Base-by-base conservation (phyloP, 2,797 vertebrate genomes). In the Leptodactylus fallax region DNA sequence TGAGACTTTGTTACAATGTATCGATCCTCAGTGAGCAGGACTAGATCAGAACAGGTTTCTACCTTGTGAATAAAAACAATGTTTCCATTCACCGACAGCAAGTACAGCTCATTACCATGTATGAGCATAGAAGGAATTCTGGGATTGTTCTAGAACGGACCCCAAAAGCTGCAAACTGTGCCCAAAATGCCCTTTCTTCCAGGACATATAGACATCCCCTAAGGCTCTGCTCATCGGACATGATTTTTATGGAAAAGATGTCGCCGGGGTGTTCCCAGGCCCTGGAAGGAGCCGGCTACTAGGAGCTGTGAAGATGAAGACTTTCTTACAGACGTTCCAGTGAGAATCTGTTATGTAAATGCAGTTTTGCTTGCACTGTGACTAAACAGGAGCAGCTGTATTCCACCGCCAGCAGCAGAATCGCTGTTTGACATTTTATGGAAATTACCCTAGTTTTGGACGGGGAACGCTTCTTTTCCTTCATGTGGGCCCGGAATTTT, bases 311-410 rank as follows among this genome's bases (percentile, higher is more conserved):
- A 90, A 91, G 93, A 65, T 55, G 58, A 92, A 91, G 92, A 91
- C 79, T 92, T 89, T 71, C 0, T 90, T 89, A 88, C 91, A 92
- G 90, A 92, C 93, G 93, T 94, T 93, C 90, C 93, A 93, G 91
- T 91, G 91, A 84, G 92, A 93, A 93, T 93, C 90, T 88, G 91
- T 91, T 93, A 93, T 93, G 93, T 86, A 60, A 94, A 92, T 51
- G 88, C 91, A 90, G 90, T 91, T 94, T 90, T 89, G 89, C 93
- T 94, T 92, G 91, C 90, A 93, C 95, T 94, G 92, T 94, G 93
- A 95, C 94, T 95, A 96, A 96, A 93, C 86, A 92, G 92, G 92
- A 94, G 94, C 95, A 95, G 95, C 95, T 96, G 95, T 91, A 93
- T 90, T 90, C 93, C 91, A 92, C 90, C 90, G 89, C 23, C 71